These are phyloP conservation scores for Oncopodura yosiiana DNA, from an alignment of 1,140 invertebrate genomes.

Conservation along the genomic window DNA sequence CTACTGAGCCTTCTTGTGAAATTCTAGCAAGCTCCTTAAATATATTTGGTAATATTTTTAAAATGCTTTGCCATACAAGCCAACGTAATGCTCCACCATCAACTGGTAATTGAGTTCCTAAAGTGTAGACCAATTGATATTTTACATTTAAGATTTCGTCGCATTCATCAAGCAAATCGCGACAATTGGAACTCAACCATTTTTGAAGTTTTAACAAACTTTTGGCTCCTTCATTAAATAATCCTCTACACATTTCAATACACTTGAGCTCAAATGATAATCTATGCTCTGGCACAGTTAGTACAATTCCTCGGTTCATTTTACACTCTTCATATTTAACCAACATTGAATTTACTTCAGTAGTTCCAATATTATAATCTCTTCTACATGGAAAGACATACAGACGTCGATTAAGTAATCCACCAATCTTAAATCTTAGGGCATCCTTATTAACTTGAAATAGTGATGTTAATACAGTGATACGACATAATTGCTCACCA, in stretches of 20 bases:
- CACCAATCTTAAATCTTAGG: slow-evolving; percentile 12
- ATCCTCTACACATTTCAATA: neutral
- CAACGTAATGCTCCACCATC: slow-evolving; percentile 13
- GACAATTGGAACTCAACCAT: neutral
- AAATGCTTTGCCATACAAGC: slow-evolving; percentile 3
- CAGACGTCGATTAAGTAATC: slow-evolving; percentile 18
- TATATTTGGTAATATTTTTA: slow-evolving; percentile 1
- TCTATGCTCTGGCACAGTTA: slow-evolving; percentile 22
- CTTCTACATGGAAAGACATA: slow-evolving; percentile 24
- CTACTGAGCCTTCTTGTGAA: neutral
- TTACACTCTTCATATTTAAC: slow-evolving; percentile 14
- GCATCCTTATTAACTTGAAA: slow-evolving; percentile 7
- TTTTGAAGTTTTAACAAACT: neutral
- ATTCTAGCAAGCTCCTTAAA: neutral
- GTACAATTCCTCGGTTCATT: neutral
- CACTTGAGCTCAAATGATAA: slow-evolving; percentile 21
- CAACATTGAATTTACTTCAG: neutral
- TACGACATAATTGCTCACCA: slow-evolving; percentile 10
- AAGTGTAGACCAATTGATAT: slow-evolving; percentile 21
- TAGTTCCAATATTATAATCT: slow-evolving; percentile 6
- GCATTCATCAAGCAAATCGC: slow-evolving; percentile 22
- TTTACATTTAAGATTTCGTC: slow-evolving; percentile 22
- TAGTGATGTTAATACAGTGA: slow-evolving; percentile 24
- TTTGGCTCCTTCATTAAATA: neutral
- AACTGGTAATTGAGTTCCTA: slow-evolving; percentile 4